phyloP scores from a whole-genome alignment of 2,888 invertebrate species.

The Agrotis exclamationis region DNA sequence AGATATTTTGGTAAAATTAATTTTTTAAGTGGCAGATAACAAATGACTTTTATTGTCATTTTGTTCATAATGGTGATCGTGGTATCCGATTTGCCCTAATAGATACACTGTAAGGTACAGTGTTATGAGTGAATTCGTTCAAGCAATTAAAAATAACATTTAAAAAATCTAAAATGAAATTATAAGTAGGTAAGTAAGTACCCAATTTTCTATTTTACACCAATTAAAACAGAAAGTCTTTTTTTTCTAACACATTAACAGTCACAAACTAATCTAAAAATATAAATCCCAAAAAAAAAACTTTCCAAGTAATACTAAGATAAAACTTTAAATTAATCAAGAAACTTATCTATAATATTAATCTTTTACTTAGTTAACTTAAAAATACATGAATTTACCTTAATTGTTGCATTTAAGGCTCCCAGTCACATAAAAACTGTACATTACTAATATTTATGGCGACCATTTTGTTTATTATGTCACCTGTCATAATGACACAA shows the following conservation, averaged over 20 bases:
- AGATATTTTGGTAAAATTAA: too few species aligned
- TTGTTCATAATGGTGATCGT: too few species aligned
- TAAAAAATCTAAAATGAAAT: too few species aligned
- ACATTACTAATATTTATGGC: conserved; percentile 60
- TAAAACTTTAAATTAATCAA: conserved; percentile 53
- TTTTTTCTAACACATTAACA: conserved; percentile 26
- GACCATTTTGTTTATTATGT: conserved; percentile 39
- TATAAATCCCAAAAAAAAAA: conserved; percentile 15
- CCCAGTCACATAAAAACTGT: conserved; percentile 54
- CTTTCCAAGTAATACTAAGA: conserved; percentile 40
- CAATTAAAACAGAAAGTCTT: conserved; percentile 21
- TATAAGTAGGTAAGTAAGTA: too few species aligned
- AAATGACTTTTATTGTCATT: too few species aligned
- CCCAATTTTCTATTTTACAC: background rate
- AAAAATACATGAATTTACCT: conserved; percentile 64
- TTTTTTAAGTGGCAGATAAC: too few species aligned
- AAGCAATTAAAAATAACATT: too few species aligned
- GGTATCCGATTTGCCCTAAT: too few species aligned
- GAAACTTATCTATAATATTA: conserved; percentile 50
- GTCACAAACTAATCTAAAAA: conserved; percentile 20
- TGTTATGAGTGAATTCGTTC: too few species aligned
- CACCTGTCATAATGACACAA: conserved; percentile 10
- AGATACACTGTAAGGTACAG: too few species aligned
- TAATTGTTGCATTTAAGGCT: conserved; percentile 66
- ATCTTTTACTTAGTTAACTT: conserved; percentile 64